Percentiles rank a stretch among this genome's conserved stretches.
phyloP scores from a whole-genome alignment of 2,888 invertebrate genomes.

The Agrotis clavis region DNA sequence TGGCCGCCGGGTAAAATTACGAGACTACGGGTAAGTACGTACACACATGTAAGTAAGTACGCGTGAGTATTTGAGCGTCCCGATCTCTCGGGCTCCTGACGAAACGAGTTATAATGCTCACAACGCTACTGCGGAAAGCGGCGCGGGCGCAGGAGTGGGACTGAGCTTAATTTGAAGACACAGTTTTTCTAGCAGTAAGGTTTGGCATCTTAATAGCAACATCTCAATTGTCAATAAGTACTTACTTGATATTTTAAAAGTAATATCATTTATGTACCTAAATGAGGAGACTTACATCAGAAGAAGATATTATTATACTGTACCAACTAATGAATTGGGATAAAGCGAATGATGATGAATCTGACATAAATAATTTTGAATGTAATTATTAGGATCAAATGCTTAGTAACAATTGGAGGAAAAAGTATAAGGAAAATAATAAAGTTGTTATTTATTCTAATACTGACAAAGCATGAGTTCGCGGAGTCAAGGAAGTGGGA shows the following conservation, averaged over 20 bases:
- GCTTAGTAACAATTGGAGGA: not conserved
- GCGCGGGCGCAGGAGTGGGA: slow-evolving; percentile 1
- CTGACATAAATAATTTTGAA: not conserved
- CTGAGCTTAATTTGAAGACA: slow-evolving; percentile 4
- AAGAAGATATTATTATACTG: too few relatives aligned
- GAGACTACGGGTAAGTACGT: slow-evolving; percentile 72
- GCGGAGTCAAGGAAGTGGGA: not conserved
- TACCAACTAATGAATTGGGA: too few relatives aligned
- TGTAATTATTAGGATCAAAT: too few relatives aligned
- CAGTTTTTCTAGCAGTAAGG: not conserved
- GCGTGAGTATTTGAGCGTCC: slow-evolving; percentile 62
- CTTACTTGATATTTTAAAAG: too few relatives aligned
- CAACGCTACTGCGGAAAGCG: slow-evolving; percentile 24
- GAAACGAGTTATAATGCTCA: slow-evolving; percentile 62
- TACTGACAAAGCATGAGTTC: not conserved
- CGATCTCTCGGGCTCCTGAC: slow-evolving; percentile 53
- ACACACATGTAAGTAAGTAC: slow-evolving; percentile 52
- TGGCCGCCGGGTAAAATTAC: slow-evolving; percentile 85
- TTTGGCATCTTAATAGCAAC: not conserved
- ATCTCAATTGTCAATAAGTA: too few relatives aligned
- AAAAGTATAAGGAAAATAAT: not conserved
- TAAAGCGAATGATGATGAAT: not conserved
- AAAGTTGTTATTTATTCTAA: too few relatives aligned
- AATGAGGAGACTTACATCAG: too few relatives aligned
- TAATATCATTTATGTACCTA: too few relatives aligned